Conservation (phyloP, 2,797 vertebrate genomes). For the Psittacula echo region DNA sequence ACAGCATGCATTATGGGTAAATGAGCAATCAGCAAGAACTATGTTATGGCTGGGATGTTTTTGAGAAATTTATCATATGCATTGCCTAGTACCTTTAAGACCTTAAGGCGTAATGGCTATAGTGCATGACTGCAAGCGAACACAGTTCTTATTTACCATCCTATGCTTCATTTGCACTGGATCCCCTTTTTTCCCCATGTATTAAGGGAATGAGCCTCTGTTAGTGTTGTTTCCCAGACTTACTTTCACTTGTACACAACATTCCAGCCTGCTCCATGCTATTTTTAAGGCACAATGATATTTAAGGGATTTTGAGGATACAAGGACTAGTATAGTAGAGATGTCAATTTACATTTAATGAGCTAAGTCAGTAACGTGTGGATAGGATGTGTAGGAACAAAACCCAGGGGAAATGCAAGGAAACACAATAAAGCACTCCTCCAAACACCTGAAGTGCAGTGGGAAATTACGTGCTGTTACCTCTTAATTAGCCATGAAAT, state of each 20-base stretch:
- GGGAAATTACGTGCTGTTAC: constrained; percentile 36
- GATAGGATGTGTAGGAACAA: constrained; percentile 45
- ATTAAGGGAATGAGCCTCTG: constrained; percentile 63
- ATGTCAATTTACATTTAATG: constrained; percentile 42
- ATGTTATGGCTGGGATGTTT: constrained; percentile 88
- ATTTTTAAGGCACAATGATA: not conserved
- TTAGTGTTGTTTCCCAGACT: constrained; percentile 69
- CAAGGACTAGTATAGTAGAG: not conserved
- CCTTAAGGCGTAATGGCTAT: constrained; percentile 85
- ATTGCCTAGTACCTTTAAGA: constrained; percentile 86
- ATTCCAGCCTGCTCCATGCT: not conserved
- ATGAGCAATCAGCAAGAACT: constrained; percentile 90
- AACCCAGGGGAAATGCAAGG: constrained; percentile 23
- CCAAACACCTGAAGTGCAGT: constrained; percentile 3
- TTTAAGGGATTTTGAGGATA: constrained; percentile 51
- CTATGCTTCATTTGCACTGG: constrained; percentile 81
- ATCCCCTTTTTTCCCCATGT: constrained; percentile 69
- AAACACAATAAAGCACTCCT: constrained; percentile 14
- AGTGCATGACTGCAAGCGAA: constrained; percentile 84
- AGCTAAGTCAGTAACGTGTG: constrained; percentile 25
- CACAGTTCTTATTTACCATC: constrained; percentile 83
- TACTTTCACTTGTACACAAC: not conserved
- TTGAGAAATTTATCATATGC: constrained; percentile 86
- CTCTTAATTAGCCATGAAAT: constrained; percentile 57
- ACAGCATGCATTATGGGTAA: constrained; percentile 90